Evolutionary conservation across 2,797 vertebrate species (phyloP).

Genomic region (Megalops cyprinoides): DNA sequence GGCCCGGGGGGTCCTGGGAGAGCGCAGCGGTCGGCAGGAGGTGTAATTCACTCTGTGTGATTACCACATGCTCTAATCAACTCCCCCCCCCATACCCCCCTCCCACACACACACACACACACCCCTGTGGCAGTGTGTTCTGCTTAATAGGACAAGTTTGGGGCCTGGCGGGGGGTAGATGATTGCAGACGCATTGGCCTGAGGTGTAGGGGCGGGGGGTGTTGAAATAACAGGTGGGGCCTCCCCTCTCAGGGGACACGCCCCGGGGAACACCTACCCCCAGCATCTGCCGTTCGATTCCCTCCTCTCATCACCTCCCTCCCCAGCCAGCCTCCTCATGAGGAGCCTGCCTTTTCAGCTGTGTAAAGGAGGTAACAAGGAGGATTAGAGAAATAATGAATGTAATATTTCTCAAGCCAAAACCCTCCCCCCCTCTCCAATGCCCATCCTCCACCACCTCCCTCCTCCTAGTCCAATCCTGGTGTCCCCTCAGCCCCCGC

Average conservation of each 20-base stretch:
- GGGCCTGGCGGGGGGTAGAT: conserved; percentile 56
- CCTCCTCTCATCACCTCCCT: conserved; percentile 48
- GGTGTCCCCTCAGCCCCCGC: too few species aligned
- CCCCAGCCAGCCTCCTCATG: conserved; percentile 60
- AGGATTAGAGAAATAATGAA: conserved; percentile 65
- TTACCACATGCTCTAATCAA: conserved; percentile 61
- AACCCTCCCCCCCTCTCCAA: background rate
- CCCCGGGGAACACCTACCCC: conserved; percentile 33
- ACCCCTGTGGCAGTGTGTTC: conserved; percentile 21
- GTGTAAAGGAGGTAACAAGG: conserved; percentile 63
- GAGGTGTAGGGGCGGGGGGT: conserved; percentile 30
- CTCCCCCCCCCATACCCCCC: background rate
- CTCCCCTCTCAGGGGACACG: conserved; percentile 32
- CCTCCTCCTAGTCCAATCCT: too few species aligned
- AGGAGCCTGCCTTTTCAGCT: conserved; percentile 63
- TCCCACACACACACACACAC: too few species aligned
- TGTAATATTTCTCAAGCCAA: conserved; percentile 51
- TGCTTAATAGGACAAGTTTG: conserved; percentile 19
- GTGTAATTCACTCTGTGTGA: conserved; percentile 59
- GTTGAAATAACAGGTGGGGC: conserved; percentile 64
- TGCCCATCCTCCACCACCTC: background rate
- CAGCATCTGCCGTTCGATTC: conserved; percentile 21
- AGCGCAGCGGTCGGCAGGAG: conserved; percentile 39
- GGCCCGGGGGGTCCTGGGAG: conserved; percentile 32
- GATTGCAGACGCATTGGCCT: conserved; percentile 56